Base-by-base conservation (phyloP, 1,140 invertebrate genomes). In the Drosophila seguyi region DNA sequence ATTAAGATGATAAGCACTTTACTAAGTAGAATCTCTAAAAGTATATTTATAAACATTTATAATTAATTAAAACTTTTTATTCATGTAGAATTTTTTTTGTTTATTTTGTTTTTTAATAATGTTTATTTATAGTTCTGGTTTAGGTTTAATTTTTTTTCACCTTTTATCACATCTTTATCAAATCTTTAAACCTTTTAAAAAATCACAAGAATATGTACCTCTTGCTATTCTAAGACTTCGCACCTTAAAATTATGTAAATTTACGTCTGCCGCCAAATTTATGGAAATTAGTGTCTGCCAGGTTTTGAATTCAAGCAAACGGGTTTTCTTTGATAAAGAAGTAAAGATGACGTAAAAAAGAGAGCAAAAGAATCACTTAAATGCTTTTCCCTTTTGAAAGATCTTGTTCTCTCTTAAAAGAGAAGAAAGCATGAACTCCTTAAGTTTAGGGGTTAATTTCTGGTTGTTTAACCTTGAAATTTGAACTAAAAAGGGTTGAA, bases 271-370 rank as follows among this genome's bases (percentile, higher is more conserved):
- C 20, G 4, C 42, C 20, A 41, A 41, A 39, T 47, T 39, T 60
- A 53, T 71, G 34, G 22, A 39, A 53, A 52, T 66, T 16, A n/a
- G 8, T 38, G 59, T 74, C 52, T 75, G 53, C 14, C 41, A 66
- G 13, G 27, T 20, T 53, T 66, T 41, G 0, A 20, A 34, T 36
- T 52, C 27, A 50, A 63, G 6, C 52, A 68, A 74, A 66, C 71
- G 50, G n/a, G 72, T 63, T 75, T 27, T 58, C 11, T 11, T 20
- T 44, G 25, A 53, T 41, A 47, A 27, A 14, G n/a, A 75, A 45
- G 31, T n/a, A 22, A 63, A 66, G 45, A 44, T 75, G 27, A 75
- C 52, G 53, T 58, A 44, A 66, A 42, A 41, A 41, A 62, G 41
- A 62, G 34, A 25, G 48, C 3, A 34, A 20, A 4, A 8, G 0